A percentile compares a stretch with the other conserved stretches of the same genome.
Evolutionary conservation across 2,797 vertebrate genomes (phyloP).

Genomic region (Steatocranus sp.): DNA sequence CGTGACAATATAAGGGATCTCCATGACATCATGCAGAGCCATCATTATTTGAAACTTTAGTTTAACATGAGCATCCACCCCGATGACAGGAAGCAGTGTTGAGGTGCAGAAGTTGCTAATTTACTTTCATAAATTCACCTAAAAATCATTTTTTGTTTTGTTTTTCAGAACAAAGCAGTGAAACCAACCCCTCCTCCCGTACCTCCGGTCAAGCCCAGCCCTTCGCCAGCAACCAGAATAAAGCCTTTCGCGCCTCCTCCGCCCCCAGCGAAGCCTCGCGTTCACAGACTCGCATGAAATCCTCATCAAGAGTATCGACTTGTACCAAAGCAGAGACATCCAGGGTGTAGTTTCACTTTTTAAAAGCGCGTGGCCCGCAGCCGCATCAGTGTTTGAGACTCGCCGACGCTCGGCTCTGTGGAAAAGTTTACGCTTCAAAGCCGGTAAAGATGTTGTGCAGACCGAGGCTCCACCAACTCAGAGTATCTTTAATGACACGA

Average conservation of each 20-base stretch:
- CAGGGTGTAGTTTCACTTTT: neutral
- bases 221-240: slow-evolving; percentile 7
- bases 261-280: slow-evolving; percentile 25
- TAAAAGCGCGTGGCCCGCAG: neutral
- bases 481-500: neutral
- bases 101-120: neutral
- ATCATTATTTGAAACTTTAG: neutral
- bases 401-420: neutral
- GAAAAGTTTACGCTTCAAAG: neutral
- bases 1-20: neutral
- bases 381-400: neutral
- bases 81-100: neutral
- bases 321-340: neutral
- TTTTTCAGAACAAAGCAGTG: slow-evolving; percentile 1
- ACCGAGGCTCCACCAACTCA: neutral
- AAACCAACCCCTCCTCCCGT: slow-evolving; percentile 36
- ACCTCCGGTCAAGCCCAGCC: slow-evolving; percentile 44
- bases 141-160: neutral
- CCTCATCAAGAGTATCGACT: neutral
- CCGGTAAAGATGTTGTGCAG: neutral
- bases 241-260: slow-evolving; percentile 6
- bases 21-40: neutral
- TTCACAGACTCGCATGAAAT: slow-evolving; percentile 19
- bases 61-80: neutral
- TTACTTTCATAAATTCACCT: neutral